These are phyloP conservation scores for Centrocercus urophasianus DNA, from an alignment of 2,113 vertebrate genomes.

Conservation along the genomic window DNA sequence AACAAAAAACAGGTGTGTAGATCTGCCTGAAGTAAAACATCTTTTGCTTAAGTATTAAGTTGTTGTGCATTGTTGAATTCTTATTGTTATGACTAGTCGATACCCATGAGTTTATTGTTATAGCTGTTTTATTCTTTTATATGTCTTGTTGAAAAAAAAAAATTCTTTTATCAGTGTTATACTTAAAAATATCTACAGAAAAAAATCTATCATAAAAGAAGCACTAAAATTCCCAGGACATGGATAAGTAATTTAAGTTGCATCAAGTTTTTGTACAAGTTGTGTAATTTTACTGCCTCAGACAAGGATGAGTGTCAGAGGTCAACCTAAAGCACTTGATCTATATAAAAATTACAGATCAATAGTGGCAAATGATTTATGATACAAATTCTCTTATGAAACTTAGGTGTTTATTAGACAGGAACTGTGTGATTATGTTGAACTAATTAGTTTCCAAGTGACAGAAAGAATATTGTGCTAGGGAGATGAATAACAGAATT, in stretches of 20 bases:
- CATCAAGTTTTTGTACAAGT: conserved; percentile 57
- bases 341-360: conserved; percentile 80
- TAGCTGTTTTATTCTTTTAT: background rate
- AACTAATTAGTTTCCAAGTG: conserved; percentile 77
- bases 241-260: conserved; percentile 63
- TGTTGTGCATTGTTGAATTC: background rate
- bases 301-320: conserved; percentile 54
- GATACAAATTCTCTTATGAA: conserved; percentile 68
- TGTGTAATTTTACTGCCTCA: conserved; percentile 51
- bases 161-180: background rate
- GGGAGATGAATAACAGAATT: background rate
- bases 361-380: conserved; percentile 72
- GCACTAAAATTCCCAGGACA: background rate
- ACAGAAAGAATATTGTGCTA: conserved; percentile 65
- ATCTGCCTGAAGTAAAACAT: background rate
- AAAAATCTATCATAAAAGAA: background rate
- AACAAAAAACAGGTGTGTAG: background rate
- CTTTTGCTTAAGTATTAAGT: background rate
- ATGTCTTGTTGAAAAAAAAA: background rate
- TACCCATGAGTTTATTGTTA: background rate
- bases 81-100: background rate
- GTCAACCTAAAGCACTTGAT: conserved; percentile 70
- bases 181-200: background rate
- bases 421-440: conserved; percentile 69
- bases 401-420: conserved; percentile 72